phyloP scores from a whole-genome alignment of 2,113 vertebrate genomes.

The Sitta europaea region DNA sequence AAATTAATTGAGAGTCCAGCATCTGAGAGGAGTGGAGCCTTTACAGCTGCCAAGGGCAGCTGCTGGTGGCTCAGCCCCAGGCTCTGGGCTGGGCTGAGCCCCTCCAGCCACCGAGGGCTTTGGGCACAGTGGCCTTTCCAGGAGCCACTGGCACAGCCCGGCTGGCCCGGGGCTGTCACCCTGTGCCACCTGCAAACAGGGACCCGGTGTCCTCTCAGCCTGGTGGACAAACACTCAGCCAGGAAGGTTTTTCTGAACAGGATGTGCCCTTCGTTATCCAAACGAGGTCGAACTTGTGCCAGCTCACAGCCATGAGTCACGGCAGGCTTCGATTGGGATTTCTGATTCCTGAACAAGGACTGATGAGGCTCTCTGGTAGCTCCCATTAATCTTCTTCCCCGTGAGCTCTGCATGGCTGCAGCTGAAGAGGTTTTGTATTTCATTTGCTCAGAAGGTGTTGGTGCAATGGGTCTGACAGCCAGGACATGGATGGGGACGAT shows the following conservation, averaged over 20 bases:
- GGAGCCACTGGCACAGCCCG: background rate
- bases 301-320: background rate
- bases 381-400: conserved; percentile 28
- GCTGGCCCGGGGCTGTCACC: background rate
- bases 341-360: conserved; percentile 21
- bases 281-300: background rate
- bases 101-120: background rate
- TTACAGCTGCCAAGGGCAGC: background rate
- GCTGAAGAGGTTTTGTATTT: background rate
- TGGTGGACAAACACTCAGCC: background rate
- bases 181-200: background rate
- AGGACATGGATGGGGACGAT: background rate
- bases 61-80: background rate
- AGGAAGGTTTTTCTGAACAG: background rate
- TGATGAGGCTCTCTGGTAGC: background rate
- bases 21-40: background rate
- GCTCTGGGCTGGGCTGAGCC: background rate
- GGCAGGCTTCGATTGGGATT: background rate
- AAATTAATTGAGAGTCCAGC: background rate
- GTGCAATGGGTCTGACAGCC: background rate
- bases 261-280: conserved; percentile 3
- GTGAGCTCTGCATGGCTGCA: background rate
- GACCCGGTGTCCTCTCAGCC: background rate
- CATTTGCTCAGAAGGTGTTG: background rate
- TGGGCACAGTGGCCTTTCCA: background rate